Percentiles rank a stretch among this genome's conserved stretches.
Evolutionary conservation across 2,888 invertebrate species (phyloP).

Genomic region (Coelinius sp.): DNA sequence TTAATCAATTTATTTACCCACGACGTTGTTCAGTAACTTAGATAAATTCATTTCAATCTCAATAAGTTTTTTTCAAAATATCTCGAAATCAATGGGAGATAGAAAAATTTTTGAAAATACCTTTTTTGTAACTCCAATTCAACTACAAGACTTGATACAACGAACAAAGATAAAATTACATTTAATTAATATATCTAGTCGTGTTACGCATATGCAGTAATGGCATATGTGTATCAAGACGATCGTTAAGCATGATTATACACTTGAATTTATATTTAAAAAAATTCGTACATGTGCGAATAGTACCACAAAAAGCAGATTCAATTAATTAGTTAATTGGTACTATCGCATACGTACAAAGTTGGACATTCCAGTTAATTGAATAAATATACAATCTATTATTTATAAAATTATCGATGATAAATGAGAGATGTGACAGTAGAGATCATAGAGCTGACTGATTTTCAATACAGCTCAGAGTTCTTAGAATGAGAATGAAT

Average conservation of each 20-base stretch:
- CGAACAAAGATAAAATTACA: constrained; percentile 23
- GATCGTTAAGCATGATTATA: constrained; percentile 35
- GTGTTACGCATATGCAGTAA: constrained; percentile 16
- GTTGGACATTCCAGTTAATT: constrained; percentile 40
- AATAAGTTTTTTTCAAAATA: too few relatives aligned
- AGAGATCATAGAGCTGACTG: constrained; percentile 27
- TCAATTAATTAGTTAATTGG: constrained; percentile 28
- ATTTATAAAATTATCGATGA: constrained; percentile 9
- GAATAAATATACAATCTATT: constrained; percentile 8
- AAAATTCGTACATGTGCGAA: constrained; percentile 50
- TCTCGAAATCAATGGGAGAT: too few relatives aligned
- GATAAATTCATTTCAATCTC: too few relatives aligned
- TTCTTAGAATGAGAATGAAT: constrained; percentile 16
- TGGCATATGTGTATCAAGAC: constrained; percentile 33
- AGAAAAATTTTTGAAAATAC: too few relatives aligned
- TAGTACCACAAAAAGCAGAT: constrained; percentile 32
- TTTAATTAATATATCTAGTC: constrained; percentile 36
- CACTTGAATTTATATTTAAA: background rate
- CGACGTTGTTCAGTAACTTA: too few relatives aligned
- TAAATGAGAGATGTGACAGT: constrained; percentile 2
- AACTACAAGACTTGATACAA: constrained; percentile 10
- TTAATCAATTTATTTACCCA: background rate
- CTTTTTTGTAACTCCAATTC: too few relatives aligned
- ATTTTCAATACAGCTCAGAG: background rate
- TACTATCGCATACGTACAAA: constrained; percentile 50